Conservation (phyloP, 2,113 vertebrate species). For the Equus przewalskii region DNA sequence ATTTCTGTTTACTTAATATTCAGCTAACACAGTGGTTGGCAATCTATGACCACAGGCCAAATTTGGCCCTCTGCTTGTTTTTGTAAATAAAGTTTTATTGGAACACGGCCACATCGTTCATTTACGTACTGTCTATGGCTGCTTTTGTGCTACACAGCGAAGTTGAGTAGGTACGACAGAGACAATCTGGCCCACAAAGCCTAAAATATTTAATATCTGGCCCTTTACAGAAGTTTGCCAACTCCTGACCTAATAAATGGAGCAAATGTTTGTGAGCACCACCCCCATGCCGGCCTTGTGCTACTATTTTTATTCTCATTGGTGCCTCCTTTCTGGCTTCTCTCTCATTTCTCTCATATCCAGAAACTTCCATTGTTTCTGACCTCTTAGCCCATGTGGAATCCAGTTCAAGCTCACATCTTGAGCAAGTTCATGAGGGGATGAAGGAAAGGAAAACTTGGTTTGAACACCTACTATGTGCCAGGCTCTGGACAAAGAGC, state of each 20-base stretch:
- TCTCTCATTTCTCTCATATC: neutral
- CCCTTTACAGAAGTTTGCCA: neutral
- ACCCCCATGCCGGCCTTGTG: neutral
- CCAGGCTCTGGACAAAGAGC: neutral
- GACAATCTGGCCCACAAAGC: neutral
- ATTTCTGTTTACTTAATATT: neutral
- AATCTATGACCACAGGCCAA: neutral
- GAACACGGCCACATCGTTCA: neutral
- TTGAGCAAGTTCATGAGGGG: neutral
- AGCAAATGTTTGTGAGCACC: neutral
- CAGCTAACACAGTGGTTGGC: neutral
- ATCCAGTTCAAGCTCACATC: neutral
- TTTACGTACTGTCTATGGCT: neutral
- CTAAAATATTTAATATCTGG: neutral
- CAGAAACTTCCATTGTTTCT: neutral
- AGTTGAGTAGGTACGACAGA: neutral
- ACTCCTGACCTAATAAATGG: neutral
- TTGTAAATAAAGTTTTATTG: constrained; percentile 68
- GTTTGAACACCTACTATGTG: too few relatives aligned
- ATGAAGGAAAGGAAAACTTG: neutral
- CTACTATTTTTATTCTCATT: neutral
- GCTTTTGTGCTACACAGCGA: neutral
- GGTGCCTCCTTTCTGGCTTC: neutral
- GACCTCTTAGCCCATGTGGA: neutral
- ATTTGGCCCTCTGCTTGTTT: neutral